Conservation (phyloP, 2,888 invertebrate species). For the Sphinx pinastri region DNA sequence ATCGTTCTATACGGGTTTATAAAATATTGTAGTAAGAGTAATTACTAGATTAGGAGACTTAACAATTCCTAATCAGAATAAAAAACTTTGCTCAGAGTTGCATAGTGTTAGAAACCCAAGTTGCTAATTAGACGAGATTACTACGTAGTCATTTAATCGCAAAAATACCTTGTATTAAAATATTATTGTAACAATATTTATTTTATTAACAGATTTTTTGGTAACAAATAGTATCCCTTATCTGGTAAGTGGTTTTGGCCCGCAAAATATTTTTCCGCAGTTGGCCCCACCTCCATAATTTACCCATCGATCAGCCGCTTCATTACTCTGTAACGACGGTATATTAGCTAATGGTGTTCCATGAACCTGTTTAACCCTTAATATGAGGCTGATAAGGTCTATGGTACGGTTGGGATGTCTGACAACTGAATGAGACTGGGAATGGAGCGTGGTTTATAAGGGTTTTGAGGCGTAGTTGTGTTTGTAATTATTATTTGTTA, state of each 20-base stretch:
- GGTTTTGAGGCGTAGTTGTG: background rate
- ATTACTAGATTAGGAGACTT: too few relatives aligned
- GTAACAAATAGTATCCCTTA: too few relatives aligned
- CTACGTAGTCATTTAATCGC: background rate
- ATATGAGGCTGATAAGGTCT: slow-evolving; percentile 32
- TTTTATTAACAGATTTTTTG: background rate
- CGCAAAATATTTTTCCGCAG: too few relatives aligned
- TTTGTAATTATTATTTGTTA: too few relatives aligned
- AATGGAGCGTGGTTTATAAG: background rate
- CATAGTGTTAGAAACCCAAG: too few relatives aligned
- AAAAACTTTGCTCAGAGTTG: too few relatives aligned
- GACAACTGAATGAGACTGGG: background rate
- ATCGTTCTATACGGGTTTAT: too few relatives aligned
- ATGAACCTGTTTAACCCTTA: slow-evolving; percentile 49
- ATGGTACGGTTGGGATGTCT: background rate
- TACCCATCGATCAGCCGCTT: slow-evolving; percentile 29
- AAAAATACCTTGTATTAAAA: background rate
- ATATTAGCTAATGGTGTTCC: slow-evolving; percentile 61
- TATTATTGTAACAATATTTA: background rate
- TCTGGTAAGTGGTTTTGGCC: too few relatives aligned
- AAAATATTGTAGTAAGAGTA: too few relatives aligned
- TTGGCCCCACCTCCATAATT: too few relatives aligned
- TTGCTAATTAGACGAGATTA: too few relatives aligned
- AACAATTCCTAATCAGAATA: too few relatives aligned
- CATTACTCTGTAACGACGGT: slow-evolving; percentile 40